Conservation (phyloP, 2,888 invertebrate genomes). For the Rhabditoides inermis region DNA sequence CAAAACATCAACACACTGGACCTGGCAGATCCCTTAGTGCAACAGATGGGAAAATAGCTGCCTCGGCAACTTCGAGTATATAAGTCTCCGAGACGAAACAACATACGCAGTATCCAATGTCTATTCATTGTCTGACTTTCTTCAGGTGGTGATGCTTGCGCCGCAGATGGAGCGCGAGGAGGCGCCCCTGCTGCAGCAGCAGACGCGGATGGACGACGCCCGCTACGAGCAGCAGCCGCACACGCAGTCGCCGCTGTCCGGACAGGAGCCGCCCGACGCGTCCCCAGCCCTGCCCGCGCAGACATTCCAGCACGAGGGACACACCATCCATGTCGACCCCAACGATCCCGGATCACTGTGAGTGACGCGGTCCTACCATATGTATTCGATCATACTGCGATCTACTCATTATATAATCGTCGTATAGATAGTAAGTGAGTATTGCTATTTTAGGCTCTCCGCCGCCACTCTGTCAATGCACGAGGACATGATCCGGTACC, state of each 20-base stretch:
- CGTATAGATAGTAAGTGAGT: no score
- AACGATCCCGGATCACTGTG: not conserved
- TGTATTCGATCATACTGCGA: not conserved
- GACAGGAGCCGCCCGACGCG: not conserved
- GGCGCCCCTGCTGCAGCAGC: no score
- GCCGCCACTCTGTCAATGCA: constrained; percentile 29
- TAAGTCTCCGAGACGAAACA: no score
- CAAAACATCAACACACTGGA: no score
- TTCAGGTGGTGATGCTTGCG: no score
- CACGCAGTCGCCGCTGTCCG: not conserved
- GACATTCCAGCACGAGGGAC: not conserved
- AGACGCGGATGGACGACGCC: not conserved
- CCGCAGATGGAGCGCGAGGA: not conserved
- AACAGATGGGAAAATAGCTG: no score
- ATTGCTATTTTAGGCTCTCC: constrained; percentile 18
- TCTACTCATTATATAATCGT: no score
- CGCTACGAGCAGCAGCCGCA: not conserved
- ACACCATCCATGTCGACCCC: not conserved
- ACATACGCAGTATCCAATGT: no score
- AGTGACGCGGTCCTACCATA: not conserved
- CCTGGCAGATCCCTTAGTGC: no score
- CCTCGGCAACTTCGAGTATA: no score
- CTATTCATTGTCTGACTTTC: no score
- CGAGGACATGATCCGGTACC: constrained; percentile 42
- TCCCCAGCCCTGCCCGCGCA: not conserved